These are phyloP conservation scores for Pelmatolapia mariae DNA, from an alignment of 2,113 vertebrate species.

Conservation along the genomic window DNA sequence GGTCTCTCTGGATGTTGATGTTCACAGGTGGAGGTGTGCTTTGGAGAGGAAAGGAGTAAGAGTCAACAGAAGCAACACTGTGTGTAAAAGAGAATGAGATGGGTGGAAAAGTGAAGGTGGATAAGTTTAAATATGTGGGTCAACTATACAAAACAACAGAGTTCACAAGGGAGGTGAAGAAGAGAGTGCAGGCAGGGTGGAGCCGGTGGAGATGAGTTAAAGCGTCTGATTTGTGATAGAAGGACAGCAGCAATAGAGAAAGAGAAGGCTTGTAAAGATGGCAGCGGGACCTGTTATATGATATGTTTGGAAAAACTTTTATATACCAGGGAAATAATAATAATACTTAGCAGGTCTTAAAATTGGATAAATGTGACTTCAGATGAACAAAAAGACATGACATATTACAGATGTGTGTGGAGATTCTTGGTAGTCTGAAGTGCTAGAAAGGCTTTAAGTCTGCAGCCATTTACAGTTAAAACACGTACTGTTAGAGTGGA, in stretches of 20 bases:
- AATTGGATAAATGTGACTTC: not conserved
- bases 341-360: not conserved
- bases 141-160: not conserved
- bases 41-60: not conserved
- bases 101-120: not conserved
- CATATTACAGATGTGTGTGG: not conserved
- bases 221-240: not conserved
- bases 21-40: not conserved
- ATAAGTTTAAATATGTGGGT: not conserved
- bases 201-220: not conserved
- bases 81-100: not conserved
- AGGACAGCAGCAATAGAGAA: not conserved
- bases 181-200: not conserved
- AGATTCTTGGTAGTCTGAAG: not conserved
- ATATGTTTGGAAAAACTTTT: not conserved
- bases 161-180: not conserved
- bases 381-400: not conserved
- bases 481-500: not conserved
- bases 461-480: not conserved
- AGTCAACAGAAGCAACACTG: not conserved
- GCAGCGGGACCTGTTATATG: not conserved
- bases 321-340: accelerated
- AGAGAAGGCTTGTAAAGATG: not conserved
- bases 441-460: not conserved
- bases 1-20: not conserved